Base-by-base conservation (phyloP, 37 sponge, comb jelly and placozoan genomes). In the Cliona cf. orientalis region DNA sequence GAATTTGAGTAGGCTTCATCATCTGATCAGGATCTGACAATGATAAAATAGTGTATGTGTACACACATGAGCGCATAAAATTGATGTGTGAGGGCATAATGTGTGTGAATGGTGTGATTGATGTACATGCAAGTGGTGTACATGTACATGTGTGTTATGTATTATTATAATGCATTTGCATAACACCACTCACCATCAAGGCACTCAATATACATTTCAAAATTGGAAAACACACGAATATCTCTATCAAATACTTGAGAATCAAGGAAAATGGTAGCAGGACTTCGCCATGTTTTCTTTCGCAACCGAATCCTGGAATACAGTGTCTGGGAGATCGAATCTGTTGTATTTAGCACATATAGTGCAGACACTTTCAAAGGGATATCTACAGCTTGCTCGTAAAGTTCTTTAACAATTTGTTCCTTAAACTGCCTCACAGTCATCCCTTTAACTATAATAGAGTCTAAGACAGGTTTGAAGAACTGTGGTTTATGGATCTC, bases 211-310 rank as follows among this genome's bases (percentile, higher is more conserved):
- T 78, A 97, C 74, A 95, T 82, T 62, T 97, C 97, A 71, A 73
- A 84, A 55, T 83, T 86, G 3, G 79, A 32, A 66, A 82, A 93
- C 33, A 96, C 68, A 29, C 83, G 78, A 36, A 96, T 75, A 66
- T 96, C 97, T 35, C 81, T 91, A 38, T 88, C 90, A 82, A 97
- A 80, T 11, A 86, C 68, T 73, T 88, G 89, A 61, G 81, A 61
- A 53, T 97, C 87, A 5, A 92, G 81, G 67, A 81, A 91, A 0
- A 97, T 57, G 2, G 89, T 86, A 21, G 84, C 90, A 36, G 97
- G 88, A 46, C 76, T 86, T 34, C 85, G 69, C 95, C 93, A 95
- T 41, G 76, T 86, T 71, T 95, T 94, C 81, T 94, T 97, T n/a
- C 97, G 80, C 7, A 97, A 58, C 0, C 97, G 71, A 38, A 93